Percentiles rank a stretch among this genome's conserved stretches.
Evolutionary conservation across 2,113 vertebrate genomes (phyloP).

Genomic region (Microcebus lehilahytsara): DNA sequence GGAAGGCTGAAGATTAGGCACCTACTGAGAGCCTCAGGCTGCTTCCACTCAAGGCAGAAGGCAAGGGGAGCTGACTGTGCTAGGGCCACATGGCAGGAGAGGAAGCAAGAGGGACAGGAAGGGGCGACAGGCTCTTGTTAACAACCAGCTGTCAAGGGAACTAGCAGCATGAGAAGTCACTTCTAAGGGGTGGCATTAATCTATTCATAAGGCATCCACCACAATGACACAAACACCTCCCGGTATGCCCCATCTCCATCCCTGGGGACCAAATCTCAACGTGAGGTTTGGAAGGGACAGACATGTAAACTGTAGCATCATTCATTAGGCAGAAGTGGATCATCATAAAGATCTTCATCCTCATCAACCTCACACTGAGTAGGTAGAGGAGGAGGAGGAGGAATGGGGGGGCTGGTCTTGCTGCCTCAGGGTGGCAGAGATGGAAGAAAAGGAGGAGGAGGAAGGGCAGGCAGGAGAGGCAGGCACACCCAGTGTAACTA

Average conservation of each 20-base stretch:
- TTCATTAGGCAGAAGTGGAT: neutral
- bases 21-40: neutral
- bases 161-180: neutral
- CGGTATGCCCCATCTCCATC: neutral
- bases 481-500: neutral
- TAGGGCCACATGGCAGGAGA: too few species aligned
- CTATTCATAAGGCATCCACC: neutral
- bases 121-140: neutral
- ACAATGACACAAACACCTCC: neutral
- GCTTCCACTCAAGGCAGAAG: neutral
- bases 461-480: neutral
- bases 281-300: neutral
- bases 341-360: neutral
- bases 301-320: neutral
- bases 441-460: neutral
- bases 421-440: neutral
- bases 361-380: neutral
- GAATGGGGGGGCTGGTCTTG: neutral
- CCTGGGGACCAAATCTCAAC: neutral
- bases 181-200: neutral
- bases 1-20: neutral
- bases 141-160: neutral
- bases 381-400: neutral
- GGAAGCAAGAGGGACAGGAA: neutral
- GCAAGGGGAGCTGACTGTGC: neutral